Evolutionary conservation across 1,140 invertebrate genomes (phyloP).

Genomic region (Aporrectodea caliginosa): DNA sequence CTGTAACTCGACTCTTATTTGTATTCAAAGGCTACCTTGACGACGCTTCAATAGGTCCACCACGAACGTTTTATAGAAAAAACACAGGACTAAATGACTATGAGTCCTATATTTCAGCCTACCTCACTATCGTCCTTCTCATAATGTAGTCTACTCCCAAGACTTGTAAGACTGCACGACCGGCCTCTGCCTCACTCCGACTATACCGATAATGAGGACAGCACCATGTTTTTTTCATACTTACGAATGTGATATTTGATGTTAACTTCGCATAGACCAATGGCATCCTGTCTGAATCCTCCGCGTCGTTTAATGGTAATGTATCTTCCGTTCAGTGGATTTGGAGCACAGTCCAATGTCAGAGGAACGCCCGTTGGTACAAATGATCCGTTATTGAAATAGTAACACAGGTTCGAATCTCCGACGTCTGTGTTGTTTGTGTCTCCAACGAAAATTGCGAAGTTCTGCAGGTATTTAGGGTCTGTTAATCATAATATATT

Average conservation of each 20-base stretch:
- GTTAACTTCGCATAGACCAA: background rate
- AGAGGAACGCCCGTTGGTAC: background rate
- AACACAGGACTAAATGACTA: background rate
- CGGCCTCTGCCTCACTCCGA: background rate
- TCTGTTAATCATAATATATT: too few relatives aligned
- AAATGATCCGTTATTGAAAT: background rate
- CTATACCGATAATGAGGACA: background rate
- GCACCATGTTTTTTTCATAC: background rate
- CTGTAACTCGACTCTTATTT: too few relatives aligned
- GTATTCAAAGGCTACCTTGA: too few relatives aligned
- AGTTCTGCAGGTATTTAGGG: background rate
- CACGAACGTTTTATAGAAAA: background rate
- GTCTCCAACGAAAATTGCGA: background rate
- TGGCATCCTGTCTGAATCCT: background rate
- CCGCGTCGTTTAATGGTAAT: background rate
- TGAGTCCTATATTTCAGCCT: background rate
- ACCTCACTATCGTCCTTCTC: too few relatives aligned
- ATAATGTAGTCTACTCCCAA: too few relatives aligned
- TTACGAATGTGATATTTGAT: background rate
- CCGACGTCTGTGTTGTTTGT: background rate
- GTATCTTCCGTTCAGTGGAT: background rate
- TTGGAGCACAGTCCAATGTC: background rate
- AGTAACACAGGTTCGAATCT: background rate
- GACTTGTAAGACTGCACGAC: too few relatives aligned
- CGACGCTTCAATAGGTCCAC: too few relatives aligned